These are phyloP conservation scores for Sakesphorus luctuosus DNA, from an alignment of 2,113 vertebrate species.

Conservation along the genomic window DNA sequence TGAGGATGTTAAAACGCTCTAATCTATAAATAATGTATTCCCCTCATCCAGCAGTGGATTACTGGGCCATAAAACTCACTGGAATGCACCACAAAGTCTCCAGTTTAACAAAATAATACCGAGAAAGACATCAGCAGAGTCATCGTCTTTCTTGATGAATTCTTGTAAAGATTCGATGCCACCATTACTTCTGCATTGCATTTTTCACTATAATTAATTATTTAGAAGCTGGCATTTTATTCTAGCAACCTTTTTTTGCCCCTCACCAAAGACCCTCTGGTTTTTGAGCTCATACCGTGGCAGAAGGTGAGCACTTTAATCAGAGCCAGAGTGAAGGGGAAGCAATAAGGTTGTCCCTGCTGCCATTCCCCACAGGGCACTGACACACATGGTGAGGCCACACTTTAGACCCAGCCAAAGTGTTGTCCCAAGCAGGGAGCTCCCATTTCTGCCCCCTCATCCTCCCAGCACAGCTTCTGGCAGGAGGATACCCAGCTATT, in stretches of 20 bases:
- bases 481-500: not conserved
- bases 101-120: not conserved
- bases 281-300: not conserved
- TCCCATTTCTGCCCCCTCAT: not conserved
- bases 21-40: constrained; percentile 65
- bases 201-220: not conserved
- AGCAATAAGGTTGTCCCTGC: not conserved
- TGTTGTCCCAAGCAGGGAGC: fast-evolving
- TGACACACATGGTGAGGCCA: fast-evolving
- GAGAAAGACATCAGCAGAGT: not conserved
- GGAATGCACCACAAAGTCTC: not conserved
- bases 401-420: not conserved
- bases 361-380: not conserved
- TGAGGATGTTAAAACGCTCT: constrained; percentile 45
- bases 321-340: not conserved
- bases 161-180: not conserved
- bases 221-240: not conserved
- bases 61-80: constrained; percentile 43
- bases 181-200: not conserved
- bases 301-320: not conserved
- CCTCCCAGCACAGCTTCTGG: not conserved
- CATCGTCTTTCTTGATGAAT: not conserved
- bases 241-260: fast-evolving
- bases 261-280: not conserved
- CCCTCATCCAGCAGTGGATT: constrained; percentile 47